Base-by-base conservation (phyloP, 2,113 vertebrate genomes). In the Cebidichthys violaceus region DNA sequence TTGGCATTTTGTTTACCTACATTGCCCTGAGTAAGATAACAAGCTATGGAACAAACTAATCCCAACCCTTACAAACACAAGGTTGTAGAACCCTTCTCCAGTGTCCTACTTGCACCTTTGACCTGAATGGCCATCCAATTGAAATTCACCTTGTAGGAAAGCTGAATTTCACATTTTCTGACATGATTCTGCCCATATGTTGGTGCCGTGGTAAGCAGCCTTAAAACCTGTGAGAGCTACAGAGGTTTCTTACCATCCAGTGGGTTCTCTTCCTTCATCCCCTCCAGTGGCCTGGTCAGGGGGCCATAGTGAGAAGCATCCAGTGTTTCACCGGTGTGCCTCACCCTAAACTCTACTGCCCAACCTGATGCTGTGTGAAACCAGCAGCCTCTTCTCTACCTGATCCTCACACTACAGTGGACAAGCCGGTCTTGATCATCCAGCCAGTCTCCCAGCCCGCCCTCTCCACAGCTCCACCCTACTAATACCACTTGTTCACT, bases 231-330 rank as follows among this genome's bases (percentile, higher is more conserved):
- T 18, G 55, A 62, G 45, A 69, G 69, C 37, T 50, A 20, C 5
- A 67, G 75, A 66, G 6, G 29, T 11, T 14, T 75, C 81, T 94
- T 91, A 95, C 93, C 94, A 92, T 96, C 94, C 90, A 93, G 92
- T 78, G 92, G 87, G 87, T 73, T 92, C 84, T 94, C 92, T 83
- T 93, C 93, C 88, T 94, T 95, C 93, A 95, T 95, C 90, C 93
- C 89, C 86, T 90, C 91, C 80, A 84, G 88, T 78, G 77, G 55
- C 55, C 77, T 76, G 77, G 79, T 62, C 29, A 90, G 74, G 61
- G 83, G 72, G 24, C 57, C 76, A 88, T 84, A 80, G 45, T 84
- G 67, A 83, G 72, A 81, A 64, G 70, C 62, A 75, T 83, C 84
- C 84, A 85, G 86, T 52, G 66, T 82, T 78, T 74, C 52, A 82